Conservation (phyloP, 1,140 invertebrate genomes). For the Cydia amplana region DNA sequence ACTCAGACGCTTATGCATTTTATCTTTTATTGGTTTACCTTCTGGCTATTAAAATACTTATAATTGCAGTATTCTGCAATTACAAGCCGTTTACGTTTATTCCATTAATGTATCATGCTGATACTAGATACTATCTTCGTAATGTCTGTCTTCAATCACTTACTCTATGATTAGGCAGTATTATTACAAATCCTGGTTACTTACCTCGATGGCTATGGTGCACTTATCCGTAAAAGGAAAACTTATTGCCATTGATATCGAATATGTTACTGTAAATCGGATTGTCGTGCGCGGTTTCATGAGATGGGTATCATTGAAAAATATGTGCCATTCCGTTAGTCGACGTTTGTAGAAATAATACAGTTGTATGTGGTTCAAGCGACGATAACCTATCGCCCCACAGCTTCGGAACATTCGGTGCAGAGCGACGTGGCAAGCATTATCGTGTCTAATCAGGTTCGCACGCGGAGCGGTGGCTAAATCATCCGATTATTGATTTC, state of each 20-base stretch:
- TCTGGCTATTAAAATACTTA: neutral
- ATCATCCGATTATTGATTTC: conserved; percentile 79
- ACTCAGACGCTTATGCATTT: neutral
- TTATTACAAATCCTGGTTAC: conserved; percentile 33
- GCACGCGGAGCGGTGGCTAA: conserved; percentile 77
- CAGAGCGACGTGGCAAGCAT: conserved; percentile 58
- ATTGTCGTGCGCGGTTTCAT: conserved; percentile 56
- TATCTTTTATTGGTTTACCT: conserved; percentile 11
- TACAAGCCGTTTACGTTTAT: conserved; percentile 13
- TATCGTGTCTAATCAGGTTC: conserved; percentile 78
- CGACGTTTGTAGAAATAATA: conserved; percentile 58
- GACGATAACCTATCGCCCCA: conserved; percentile 69
- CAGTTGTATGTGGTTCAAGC: conserved; percentile 55
- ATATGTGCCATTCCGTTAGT: conserved; percentile 66
- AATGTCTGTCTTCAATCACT: conserved; percentile 33
- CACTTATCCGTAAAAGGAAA: conserved; percentile 43
- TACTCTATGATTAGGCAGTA: conserved; percentile 18
- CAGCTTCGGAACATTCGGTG: conserved; percentile 48
- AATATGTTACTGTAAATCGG: conserved; percentile 61
- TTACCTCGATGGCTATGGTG: conserved; percentile 22
- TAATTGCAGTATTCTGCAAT: conserved; percentile 33
- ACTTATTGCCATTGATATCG: conserved; percentile 53
- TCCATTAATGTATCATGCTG: neutral
- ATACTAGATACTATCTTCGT: conserved; percentile 19
- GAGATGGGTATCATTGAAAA: conserved; percentile 64